Conservation (phyloP, 2,113 vertebrate species). For the Ursus arctos region DNA sequence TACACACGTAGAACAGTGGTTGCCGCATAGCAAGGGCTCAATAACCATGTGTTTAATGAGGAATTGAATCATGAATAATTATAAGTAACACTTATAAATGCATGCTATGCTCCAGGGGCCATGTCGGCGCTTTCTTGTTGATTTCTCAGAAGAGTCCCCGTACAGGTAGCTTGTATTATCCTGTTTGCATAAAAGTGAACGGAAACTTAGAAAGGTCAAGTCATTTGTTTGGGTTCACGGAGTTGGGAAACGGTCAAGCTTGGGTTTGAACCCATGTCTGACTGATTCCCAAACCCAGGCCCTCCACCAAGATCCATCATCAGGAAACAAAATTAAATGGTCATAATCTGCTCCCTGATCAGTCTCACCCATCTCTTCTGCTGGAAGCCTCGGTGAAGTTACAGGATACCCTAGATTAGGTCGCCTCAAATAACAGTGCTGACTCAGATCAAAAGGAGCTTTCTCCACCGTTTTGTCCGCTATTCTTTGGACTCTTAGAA, state of each 20-base stretch:
- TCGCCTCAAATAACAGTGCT: neutral
- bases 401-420: neutral
- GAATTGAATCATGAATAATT: neutral
- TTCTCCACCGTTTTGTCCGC: neutral
- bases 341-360: neutral
- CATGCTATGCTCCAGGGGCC: neutral
- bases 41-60: constrained; percentile 5
- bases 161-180: neutral
- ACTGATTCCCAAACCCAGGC: neutral
- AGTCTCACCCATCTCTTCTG: neutral
- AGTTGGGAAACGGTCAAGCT: neutral
- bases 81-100: neutral
- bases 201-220: constrained; percentile 49
- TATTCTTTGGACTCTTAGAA: neutral
- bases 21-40: neutral
- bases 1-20: neutral
- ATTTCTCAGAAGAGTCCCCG: neutral
- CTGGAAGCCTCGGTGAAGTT: neutral
- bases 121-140: neutral
- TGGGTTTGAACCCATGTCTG: neutral
- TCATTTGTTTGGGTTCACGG: neutral
- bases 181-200: neutral
- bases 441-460: neutral
- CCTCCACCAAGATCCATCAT: neutral
- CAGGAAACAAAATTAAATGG: neutral